Percentiles rank a stretch among this genome's conserved stretches.
These are phyloP conservation scores for Parascotia fuliginaria DNA, from an alignment of 2,888 invertebrate genomes.

Conservation along the genomic window DNA sequence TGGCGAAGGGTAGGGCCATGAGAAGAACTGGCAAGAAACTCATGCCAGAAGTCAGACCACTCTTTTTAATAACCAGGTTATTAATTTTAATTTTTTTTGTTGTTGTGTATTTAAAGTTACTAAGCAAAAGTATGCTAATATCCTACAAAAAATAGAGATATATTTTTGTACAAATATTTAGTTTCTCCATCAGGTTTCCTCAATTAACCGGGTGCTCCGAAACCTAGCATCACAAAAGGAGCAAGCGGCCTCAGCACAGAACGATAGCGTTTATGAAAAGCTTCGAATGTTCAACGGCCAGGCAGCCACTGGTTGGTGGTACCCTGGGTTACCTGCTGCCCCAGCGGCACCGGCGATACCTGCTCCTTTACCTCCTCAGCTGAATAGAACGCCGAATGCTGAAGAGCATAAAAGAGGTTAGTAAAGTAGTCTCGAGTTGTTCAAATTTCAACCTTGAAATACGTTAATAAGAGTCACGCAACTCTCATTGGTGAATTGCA, in stretches of 20 bases:
- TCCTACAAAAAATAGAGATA: background rate
- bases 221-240: slow-evolving; percentile 99
- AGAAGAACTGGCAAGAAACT: no score
- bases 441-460: no score
- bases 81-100: no score
- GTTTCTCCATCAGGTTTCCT: slow-evolving; percentile 91
- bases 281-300: slow-evolving; percentile 97
- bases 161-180: background rate
- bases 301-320: slow-evolving; percentile 94
- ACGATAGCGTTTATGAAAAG: slow-evolving; percentile 97
- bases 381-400: slow-evolving; percentile 85
- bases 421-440: no score
- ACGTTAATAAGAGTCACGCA: no score
- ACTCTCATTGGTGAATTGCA: no score
- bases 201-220: slow-evolving; percentile 98
- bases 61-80: no score
- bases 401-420: slow-evolving; percentile 92
- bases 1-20: no score
- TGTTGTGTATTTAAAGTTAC: no score
- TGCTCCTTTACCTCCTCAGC: slow-evolving; percentile 86
- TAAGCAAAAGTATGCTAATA: no score
- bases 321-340: slow-evolving; percentile 91
- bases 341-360: slow-evolving; percentile 91
- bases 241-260: slow-evolving; percentile 93
- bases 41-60: no score